Conservation (phyloP, 2,888 invertebrate genomes). For the Crossocerus cetratus region DNA sequence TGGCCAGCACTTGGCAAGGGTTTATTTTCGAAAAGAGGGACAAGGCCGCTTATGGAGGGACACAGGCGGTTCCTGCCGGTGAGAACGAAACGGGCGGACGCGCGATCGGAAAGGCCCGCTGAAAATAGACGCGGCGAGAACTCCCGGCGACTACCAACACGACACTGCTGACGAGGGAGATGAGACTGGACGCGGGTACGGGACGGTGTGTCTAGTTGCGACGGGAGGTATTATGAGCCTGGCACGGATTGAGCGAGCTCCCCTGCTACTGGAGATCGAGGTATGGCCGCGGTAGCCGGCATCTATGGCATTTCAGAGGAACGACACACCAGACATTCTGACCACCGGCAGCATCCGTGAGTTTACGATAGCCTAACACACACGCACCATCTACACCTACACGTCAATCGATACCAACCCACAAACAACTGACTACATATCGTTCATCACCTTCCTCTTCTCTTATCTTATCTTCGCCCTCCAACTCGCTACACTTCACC, state of each 20-base stretch:
- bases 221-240: constrained; percentile 51
- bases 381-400: neutral
- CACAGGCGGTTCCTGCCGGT: constrained; percentile 26
- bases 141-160: neutral
- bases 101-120: constrained; percentile 27
- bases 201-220: constrained; percentile 28
- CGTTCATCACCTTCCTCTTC: too few relatives aligned
- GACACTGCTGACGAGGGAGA: constrained; percentile 7
- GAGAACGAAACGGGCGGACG: constrained; percentile 37
- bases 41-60: constrained; percentile 52
- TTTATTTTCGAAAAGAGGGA: constrained; percentile 44
- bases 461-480: too few relatives aligned
- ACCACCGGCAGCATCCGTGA: constrained; percentile 70
- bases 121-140: constrained; percentile 32
- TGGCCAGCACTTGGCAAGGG: constrained; percentile 22
- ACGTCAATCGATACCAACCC: too few relatives aligned
- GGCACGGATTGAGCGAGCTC: constrained; percentile 33
- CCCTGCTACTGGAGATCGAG: constrained; percentile 61
- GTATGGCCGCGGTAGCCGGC: constrained; percentile 76
- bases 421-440: too few relatives aligned
- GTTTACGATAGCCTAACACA: constrained; percentile 44
- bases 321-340: constrained; percentile 67
- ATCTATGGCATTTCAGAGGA: constrained; percentile 74
- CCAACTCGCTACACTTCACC: too few relatives aligned
- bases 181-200: constrained; percentile 34